Evolutionary conservation across 2,888 invertebrate genomes (phyloP), one percentile per base, ranked within the genome.

Genomic region (Hirtodrosophila cameraria): DNA sequence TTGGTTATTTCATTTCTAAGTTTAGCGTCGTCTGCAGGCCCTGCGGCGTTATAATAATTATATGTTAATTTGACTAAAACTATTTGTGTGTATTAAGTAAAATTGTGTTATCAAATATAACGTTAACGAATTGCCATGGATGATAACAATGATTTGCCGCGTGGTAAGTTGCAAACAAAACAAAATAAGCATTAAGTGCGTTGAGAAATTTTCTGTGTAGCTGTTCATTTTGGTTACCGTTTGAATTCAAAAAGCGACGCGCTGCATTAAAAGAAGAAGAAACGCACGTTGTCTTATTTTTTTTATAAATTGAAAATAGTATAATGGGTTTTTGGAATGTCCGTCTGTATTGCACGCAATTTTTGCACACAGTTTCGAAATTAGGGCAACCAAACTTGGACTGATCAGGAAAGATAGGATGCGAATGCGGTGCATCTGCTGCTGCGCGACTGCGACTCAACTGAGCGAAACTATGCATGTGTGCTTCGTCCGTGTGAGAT

Each of bases 191-290:
- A n/a, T 25, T 9, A 4, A 13, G 20, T 31, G 6, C 2, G 11
- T 31, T 25, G 8, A 6, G 5, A 8, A 31, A 13, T 13, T 20
- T 23, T 23, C 7, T 11, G n/a, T n/a, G n/a, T n/a, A n/a, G 5
- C 27, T 20, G 12, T 4, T n/a, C 20, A 13, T 3, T 23, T 36
- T 3, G 7, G 9, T n/a, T 52, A 62, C 73, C 75, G 77, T 73
- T 77, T 33, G 67, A 80, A 63, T 60, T 63, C 50, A 49, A 74
- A 78, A 70, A 54, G 48, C 43, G 7, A 63, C 39, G 41, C 49
- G 13, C 28, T 31, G 16, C 28, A n/a, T n/a, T n/a, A n/a, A n/a
- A n/a, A n/a, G 31, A 27, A 1, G 4, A 36, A 28, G 31, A 42
- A 36, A 16, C 30, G 11, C 15, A 1, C n/a, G 12, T n/a, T 7